These are phyloP conservation scores for Caenorhabditis briggsae DNA, from an alignment of 1,140 invertebrate species.

Conservation along the genomic window DNA sequence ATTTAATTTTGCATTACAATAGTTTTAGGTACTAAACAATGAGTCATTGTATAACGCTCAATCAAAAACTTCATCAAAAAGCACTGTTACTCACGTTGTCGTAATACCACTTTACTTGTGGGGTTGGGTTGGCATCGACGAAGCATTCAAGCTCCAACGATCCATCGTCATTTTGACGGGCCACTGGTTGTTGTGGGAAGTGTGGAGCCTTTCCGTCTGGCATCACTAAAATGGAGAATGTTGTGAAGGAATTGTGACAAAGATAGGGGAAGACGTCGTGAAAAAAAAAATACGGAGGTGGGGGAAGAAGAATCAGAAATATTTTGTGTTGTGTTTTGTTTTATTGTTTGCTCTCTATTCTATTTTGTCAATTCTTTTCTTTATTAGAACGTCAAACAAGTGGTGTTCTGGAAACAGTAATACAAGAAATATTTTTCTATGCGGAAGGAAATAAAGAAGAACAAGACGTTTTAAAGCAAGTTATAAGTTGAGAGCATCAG, in stretches of 20 bases:
- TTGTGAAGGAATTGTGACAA: not conserved
- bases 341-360: not conserved
- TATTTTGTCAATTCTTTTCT: not conserved
- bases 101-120: constrained; percentile 92
- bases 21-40: too few relatives aligned
- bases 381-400: not conserved
- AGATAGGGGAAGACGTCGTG: not conserved
- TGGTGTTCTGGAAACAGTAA: not conserved
- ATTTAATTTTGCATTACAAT: constrained; percentile 79
- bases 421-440: not conserved
- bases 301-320: not conserved
- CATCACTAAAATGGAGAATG: not conserved
- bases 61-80: not conserved
- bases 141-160: constrained; percentile 92
- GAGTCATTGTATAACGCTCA: not conserved
- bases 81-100: constrained; percentile 70
- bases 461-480: not conserved
- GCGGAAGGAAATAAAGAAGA: not conserved
- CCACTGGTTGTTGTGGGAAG: constrained; percentile 96
- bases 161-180: constrained; percentile 90
- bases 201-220: constrained; percentile 85
- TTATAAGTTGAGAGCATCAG: not conserved
- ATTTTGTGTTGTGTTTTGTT: not conserved
- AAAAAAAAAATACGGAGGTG: not conserved
- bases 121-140: constrained; percentile 91